Evolutionary conservation across 1,140 invertebrate genomes (phyloP), one percentile per base, ranked within the genome.

Genomic region (Venustaconcha ellipsiformis): DNA sequence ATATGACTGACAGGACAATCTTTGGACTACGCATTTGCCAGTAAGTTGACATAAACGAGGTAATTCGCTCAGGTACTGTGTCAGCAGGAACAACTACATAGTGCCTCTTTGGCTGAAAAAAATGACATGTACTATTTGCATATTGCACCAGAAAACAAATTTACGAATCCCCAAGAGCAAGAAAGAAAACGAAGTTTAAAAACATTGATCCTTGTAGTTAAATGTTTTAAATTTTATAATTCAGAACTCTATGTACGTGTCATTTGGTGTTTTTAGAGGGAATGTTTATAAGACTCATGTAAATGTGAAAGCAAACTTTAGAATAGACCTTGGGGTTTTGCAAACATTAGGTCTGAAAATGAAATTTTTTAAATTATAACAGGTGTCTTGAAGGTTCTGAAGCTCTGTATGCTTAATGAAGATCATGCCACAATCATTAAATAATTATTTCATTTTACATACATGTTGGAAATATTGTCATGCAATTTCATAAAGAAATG

Each of bases 21-120:
- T 87, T 85, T 5, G 87, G 87, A 67, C 78, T 82, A 13, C 83
- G 72, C 65, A 83, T 82, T 11, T 73, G 73, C 87, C 87, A 88
- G 68, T 72, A 80, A 48, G 68, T 60, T 0, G 72, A 77, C 80
- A 88, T 87, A 76, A 86, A 88, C 18, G 74, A 57, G 23, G 83
- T 78, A 20, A 88, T 58, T 4, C 80, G 80, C 48, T 80, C 76
- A 30, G 82, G 68, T 5, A 66, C 15, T 6, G 79, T 82, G 30
- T 87, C 84, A 59, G 78, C 76, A 8, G 77, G 74, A 23, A 87
- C 76, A 67, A 77, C 73, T 37, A 87, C 77, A 78, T 88, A 88
- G 71, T 82, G 80, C 48, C 71, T 79, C 73, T 82, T 82, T 18
- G 72, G 58, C 80, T 82, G 70, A 30, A 79, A 72, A 57, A 57